Base-by-base conservation (phyloP, 2,888 invertebrate species). In the Erebia aethiops region DNA sequence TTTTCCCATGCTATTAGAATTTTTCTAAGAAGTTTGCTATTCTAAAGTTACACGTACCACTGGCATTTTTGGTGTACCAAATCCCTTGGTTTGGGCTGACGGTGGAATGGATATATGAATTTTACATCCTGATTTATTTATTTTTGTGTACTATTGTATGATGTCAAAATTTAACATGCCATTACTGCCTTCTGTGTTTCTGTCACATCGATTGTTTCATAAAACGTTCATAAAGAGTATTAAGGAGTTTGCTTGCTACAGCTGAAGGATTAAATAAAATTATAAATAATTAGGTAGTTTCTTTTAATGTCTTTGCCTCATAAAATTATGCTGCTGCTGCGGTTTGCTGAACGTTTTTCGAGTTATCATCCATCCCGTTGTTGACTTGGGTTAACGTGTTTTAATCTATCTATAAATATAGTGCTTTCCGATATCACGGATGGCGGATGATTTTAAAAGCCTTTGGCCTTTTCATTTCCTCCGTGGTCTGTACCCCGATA, bases 1-100 rank as follows among this genome's bases (percentile, higher is more conserved):
- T 60, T 85, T 88, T 1, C 86, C 88, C 89, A 89, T 87, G 71
- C 65, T 81, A 64, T 41, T 43, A 3, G 9, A 43, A 66, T 10
- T n/a, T n/a, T 65, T 16, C 8, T 16, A 41, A 43, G 49, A n/a
- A 35, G 58, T n/a, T 58, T 41, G 16, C 2, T 56, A 35, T 35
- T 54, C 54, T 51, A 46, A 1, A 10, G 26, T 8, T 11, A 10
- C 26, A 26, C 60, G 26, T 63, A 1, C 60, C 2, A 56, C 43
- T 26, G 14, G 26, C 70, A 73, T 73, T 68, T 51, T 46, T 21
- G 35, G 8, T 62, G 43, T 18, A 58, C 51, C 16, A 26, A n/a
- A n/a, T 10, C 26, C 16, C 13, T 51, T 60, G 14, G 13, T 58
- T 14, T 41, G 66, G 26, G 57, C 51, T 1, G 46, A 21, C 41